A percentile compares a stretch with the other conserved stretches of the same genome.
Evolutionary conservation across 1,140 invertebrate genomes (phyloP).

Genomic region (Hylaeus volcanicus): DNA sequence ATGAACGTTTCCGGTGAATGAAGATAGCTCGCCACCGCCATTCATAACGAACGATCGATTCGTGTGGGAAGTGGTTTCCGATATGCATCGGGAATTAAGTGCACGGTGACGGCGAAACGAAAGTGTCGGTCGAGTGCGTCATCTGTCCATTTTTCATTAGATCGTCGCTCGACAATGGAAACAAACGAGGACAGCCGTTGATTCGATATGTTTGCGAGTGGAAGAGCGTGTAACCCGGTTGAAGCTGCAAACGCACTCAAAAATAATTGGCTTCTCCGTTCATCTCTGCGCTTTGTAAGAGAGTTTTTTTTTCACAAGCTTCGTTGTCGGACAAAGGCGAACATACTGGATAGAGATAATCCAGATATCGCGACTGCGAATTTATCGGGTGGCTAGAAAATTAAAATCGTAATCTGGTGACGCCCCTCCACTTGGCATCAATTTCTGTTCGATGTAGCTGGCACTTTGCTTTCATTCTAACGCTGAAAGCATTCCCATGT

Average conservation of each 20-base stretch:
- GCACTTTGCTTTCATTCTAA: too few relatives aligned
- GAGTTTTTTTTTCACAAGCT: background rate
- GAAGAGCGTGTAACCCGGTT: background rate
- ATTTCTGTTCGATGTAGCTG: too few relatives aligned
- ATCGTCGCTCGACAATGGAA: background rate
- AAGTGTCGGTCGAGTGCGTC: background rate
- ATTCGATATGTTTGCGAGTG: background rate
- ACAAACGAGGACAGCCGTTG: background rate
- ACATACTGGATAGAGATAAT: background rate
- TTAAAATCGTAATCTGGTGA: too few relatives aligned
- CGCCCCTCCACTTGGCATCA: too few relatives aligned
- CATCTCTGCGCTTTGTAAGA: background rate
- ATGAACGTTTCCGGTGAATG: background rate
- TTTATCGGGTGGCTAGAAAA: too few relatives aligned
- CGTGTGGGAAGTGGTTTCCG: background rate
- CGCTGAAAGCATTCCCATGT: too few relatives aligned
- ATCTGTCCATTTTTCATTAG: background rate
- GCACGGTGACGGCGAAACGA: background rate
- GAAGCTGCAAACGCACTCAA: background rate
- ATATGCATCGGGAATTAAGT: background rate
- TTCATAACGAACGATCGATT: background rate
- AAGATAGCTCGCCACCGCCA: background rate
- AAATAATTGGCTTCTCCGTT: conserved; percentile 17
- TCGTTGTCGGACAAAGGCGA: background rate
- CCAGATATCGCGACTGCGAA: too few relatives aligned